Evolutionary conservation across 2,113 vertebrate genomes (phyloP).

Genomic region (Rhinolophus ferrumequinum): DNA sequence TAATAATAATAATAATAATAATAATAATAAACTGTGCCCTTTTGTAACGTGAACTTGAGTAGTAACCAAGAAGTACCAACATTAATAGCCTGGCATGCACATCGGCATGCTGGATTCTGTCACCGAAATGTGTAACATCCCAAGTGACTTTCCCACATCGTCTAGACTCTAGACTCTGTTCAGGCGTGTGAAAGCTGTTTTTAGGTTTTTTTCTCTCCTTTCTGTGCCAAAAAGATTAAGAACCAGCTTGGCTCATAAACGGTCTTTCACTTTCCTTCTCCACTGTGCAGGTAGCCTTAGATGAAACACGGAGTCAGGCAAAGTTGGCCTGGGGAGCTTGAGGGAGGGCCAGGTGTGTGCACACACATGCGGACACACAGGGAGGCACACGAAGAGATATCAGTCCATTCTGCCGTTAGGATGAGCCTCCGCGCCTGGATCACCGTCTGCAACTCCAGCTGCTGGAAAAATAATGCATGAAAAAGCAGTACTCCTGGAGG

Average conservation of each 20-base stretch:
- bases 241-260: neutral
- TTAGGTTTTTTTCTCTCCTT: neutral
- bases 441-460: rapidly evolving
- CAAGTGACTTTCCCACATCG: neutral
- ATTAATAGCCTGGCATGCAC: neutral
- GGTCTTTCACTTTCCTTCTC: conserved; percentile 24
- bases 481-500: neutral
- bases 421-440: neutral
- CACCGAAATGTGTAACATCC: neutral
- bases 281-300: neutral
- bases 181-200: neutral
- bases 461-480: neutral
- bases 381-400: rapidly evolving
- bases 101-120: rapidly evolving
- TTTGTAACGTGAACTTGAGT: neutral
- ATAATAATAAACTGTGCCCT: neutral
- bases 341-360: neutral
- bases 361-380: rapidly evolving
- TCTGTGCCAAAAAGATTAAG: neutral
- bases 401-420: neutral
- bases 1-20: too few species aligned
- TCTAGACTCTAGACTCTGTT: conserved; percentile 38
- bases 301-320: neutral
- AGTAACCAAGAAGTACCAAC: neutral
- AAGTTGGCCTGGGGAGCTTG: neutral